Base-by-base conservation (phyloP, 2,113 vertebrate species). In the Pituophis catenifer region DNA sequence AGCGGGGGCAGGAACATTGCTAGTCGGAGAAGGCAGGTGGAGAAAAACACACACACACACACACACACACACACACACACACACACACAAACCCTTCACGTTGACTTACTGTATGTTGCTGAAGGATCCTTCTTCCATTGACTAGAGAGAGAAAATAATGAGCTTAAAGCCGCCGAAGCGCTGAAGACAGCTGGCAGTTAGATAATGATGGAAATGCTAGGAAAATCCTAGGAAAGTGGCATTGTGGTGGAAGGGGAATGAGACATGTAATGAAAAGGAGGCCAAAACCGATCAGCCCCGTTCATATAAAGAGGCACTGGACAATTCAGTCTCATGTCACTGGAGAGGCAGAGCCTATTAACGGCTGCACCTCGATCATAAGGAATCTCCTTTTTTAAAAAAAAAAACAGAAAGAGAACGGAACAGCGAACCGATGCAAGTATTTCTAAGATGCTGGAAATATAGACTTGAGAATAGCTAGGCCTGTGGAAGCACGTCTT, bases 151-250 rank as follows among this genome's bases (percentile, higher is more conserved):
- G 94, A 96, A 98, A 97, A 98, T 98, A 98, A 98, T 98, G 98
- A 98, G 97, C 97, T 97, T 98, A 97, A 98, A 97, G 97, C 96
- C 94, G 95, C 89, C 95, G 94, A 96, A 96, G 94, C 95, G 97
- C 97, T 98, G 96, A 98, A 98, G 97, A 97, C 97, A 97, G 96
- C 97, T 96, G 97, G 96, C 97, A 97, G 97, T 97, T 97, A 96
- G 98, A 98, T 98, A 97, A 98, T 97, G 97, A 97, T 97, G 96
- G 97, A 94, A 96, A 95, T 94, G 94, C 94, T 95, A 91, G 95
- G 94, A 94, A 96, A 97, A 97, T 95, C 90, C 65, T 21, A 44
- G 33, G 96, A 95, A 91, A 95, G 94, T 93, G 94, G 96, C 93
- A 93, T 96, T 93, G 93, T 96, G 88, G 91, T 97, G 94, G 95